Evolutionary conservation across 2,888 invertebrate species (phyloP).

Genomic region (Pegoplata infirma): DNA sequence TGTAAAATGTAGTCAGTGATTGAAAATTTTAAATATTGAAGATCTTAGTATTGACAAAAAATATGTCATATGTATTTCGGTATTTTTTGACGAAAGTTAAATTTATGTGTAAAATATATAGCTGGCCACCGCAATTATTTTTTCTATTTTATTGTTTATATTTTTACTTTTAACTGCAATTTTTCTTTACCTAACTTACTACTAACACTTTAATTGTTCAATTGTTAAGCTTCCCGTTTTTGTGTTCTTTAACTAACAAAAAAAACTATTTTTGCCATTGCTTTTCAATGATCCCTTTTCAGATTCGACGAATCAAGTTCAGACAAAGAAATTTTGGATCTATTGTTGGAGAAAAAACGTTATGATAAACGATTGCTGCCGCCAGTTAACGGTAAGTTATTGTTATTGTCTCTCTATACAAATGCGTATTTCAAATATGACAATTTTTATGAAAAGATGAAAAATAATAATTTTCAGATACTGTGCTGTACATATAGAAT

Average conservation of each 20-base stretch:
- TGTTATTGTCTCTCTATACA: slow-evolving; percentile 11
- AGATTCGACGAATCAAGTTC: slow-evolving; percentile 95
- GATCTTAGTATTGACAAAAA: no score
- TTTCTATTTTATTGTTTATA: not conserved
- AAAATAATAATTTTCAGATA: not conserved
- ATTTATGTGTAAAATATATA: no score
- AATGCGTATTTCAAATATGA: not conserved
- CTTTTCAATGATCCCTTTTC: slow-evolving; percentile 67
- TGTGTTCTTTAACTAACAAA: slow-evolving; percentile 35
- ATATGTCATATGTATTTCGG: no score
- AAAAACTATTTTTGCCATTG: slow-evolving; percentile 39
- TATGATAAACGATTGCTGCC: slow-evolving; percentile 96
- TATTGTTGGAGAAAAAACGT: slow-evolving; percentile 90
- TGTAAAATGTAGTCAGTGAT: no score
- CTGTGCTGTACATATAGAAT: not conserved
- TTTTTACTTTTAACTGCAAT: slow-evolving; percentile 1
- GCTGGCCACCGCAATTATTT: slow-evolving; percentile 5
- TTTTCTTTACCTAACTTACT: slow-evolving; percentile 26
- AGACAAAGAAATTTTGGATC: slow-evolving; percentile 95
- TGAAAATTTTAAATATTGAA: no score
- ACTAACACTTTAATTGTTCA: slow-evolving; percentile 43
- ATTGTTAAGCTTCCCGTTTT: slow-evolving; percentile 40
- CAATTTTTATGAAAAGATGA: not conserved
- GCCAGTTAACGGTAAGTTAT: slow-evolving; percentile 88
- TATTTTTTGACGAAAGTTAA: no score